Evolutionary conservation across 2,888 invertebrate species (phyloP).

Genomic region (Leptogaster cylindrica): DNA sequence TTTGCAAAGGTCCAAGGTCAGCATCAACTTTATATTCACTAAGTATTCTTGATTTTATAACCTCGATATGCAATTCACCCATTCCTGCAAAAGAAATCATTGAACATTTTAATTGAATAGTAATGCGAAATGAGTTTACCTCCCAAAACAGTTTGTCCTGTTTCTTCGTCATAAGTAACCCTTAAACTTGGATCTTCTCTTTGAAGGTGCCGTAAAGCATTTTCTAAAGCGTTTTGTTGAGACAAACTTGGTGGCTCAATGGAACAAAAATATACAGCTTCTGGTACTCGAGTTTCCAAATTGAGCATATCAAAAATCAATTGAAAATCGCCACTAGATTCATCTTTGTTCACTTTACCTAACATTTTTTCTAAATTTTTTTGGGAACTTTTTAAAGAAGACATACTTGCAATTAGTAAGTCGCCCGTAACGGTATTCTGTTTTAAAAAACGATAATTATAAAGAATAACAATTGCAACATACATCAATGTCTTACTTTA

Average conservation of each 20-base stretch:
- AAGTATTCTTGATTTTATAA: slow-evolving; percentile 85
- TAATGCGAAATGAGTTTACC: no score
- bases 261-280: slow-evolving; percentile 96
- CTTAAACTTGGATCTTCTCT: slow-evolving; percentile 91
- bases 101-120: no score
- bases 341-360: slow-evolving; percentile 51
- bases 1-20: slow-evolving; percentile 88
- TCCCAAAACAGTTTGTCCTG: slow-evolving; percentile 85
- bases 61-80: slow-evolving; percentile 97
- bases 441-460: background rate
- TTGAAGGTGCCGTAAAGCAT: slow-evolving; percentile 78
- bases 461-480: background rate
- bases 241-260: slow-evolving; percentile 88
- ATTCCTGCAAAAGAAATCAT: slow-evolving; percentile 70
- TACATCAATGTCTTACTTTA: slow-evolving; percentile 67
- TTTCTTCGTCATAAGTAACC: slow-evolving; percentile 76
- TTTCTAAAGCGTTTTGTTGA: slow-evolving; percentile 77
- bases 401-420: slow-evolving; percentile 69
- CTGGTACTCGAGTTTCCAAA: slow-evolving; percentile 76
- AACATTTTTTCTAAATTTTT: slow-evolving; percentile 57
- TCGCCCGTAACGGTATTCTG: slow-evolving; percentile 78
- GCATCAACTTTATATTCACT: slow-evolving; percentile 91
- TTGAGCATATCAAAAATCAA: slow-evolving; percentile 54
- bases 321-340: slow-evolving; percentile 55
- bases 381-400: slow-evolving; percentile 68